These are phyloP conservation scores for Urocolius indicus DNA, from an alignment of 2,113 vertebrate species.

Conservation along the genomic window DNA sequence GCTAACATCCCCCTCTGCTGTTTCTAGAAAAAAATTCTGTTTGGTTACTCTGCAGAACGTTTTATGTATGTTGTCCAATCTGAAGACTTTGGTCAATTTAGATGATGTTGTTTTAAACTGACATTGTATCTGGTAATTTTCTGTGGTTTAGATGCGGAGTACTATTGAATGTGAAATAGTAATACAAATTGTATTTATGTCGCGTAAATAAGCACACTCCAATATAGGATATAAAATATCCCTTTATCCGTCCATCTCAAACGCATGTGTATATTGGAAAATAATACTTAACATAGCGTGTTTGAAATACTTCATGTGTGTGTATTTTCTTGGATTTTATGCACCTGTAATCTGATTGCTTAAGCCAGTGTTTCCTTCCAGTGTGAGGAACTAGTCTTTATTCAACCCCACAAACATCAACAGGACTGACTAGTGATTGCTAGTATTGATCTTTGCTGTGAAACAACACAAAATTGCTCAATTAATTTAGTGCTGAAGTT, in stretches of 20 bases:
- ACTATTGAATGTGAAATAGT: background rate
- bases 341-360: background rate
- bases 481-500: background rate
- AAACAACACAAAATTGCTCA: background rate
- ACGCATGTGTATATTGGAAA: background rate
- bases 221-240: background rate
- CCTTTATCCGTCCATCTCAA: background rate
- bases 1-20: slow-evolving; percentile 52
- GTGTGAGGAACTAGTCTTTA: background rate
- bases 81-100: slow-evolving; percentile 1
- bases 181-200: background rate
- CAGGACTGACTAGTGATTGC: background rate
- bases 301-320: background rate
- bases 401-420: background rate
- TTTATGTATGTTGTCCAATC: slow-evolving; percentile 13
- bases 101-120: slow-evolving; percentile 40
- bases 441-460: background rate
- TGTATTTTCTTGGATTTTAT: background rate
- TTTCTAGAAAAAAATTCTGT: slow-evolving; percentile 65
- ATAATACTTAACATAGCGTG: background rate
- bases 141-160: background rate
- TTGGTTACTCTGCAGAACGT: slow-evolving; percentile 40
- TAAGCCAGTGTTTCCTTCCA: background rate
- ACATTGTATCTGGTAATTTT: background rate
- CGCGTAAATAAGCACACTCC: background rate